Percentiles rank a stretch among this genome's conserved stretches.
phyloP scores from a whole-genome alignment of 2,113 vertebrate species.

The Diglossa brunneiventris region DNA sequence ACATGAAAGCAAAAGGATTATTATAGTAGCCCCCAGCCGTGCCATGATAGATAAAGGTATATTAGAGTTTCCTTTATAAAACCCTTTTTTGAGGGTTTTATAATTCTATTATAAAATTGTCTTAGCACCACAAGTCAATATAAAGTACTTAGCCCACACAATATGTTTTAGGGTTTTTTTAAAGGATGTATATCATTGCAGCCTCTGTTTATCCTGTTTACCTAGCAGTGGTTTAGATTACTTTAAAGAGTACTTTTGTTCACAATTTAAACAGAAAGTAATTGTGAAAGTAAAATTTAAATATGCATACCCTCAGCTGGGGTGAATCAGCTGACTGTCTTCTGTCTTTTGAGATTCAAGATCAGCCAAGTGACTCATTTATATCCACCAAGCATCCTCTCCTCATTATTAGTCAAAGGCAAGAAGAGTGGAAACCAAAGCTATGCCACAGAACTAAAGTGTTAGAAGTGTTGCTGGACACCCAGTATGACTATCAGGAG shows the following conservation, averaged over 20 bases:
- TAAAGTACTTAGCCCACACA: constrained; percentile 62
- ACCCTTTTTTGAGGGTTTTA: constrained; percentile 59
- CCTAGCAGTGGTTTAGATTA: background rate
- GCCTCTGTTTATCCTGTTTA: background rate
- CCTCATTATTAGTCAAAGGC: background rate
- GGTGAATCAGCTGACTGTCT: background rate
- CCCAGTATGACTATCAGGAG: background rate
- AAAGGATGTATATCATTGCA: background rate
- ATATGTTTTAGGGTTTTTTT: constrained; percentile 1
- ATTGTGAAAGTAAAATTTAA: background rate
- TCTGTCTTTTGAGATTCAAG: background rate
- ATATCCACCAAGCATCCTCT: background rate
- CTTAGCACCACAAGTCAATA: constrained; percentile 47
- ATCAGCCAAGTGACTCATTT: background rate
- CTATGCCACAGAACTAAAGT: background rate
- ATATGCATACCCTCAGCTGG: background rate
- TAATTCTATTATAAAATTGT: constrained; percentile 65
- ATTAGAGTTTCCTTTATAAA: constrained; percentile 70
- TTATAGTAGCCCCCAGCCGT: constrained; percentile 78
- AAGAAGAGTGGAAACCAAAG: background rate
- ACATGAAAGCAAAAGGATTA: constrained; percentile 80
- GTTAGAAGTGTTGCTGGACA: background rate
- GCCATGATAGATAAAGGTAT: constrained; percentile 78
- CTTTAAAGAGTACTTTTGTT: background rate
- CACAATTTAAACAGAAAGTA: background rate